These are phyloP conservation scores for Pyrocephalus nanus DNA, from an alignment of 2,797 vertebrate species.

Conservation along the genomic window DNA sequence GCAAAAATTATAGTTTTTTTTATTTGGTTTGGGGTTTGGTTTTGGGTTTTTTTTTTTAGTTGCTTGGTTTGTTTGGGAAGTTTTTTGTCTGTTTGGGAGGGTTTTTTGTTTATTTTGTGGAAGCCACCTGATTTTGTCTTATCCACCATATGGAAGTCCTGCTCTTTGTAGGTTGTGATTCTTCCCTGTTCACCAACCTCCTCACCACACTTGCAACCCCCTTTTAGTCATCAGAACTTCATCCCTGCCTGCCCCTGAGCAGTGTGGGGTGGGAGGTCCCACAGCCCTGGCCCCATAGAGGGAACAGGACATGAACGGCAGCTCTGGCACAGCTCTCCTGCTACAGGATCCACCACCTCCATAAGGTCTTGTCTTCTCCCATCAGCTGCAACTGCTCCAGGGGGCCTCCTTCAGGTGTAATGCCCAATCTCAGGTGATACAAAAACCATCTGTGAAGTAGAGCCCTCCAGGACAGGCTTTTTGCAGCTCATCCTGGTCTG, in stretches of 20 bases:
- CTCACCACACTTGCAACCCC: not conserved
- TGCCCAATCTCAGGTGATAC: not conserved
- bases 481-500: not conserved
- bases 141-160: not conserved
- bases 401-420: not conserved
- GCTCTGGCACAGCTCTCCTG: not conserved
- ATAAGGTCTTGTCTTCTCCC: not conserved
- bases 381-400: not conserved
- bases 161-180: not conserved
- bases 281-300: not conserved
- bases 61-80: not conserved
- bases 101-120: not conserved
- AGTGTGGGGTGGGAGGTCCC: not conserved
- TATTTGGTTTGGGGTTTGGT: no score
- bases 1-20: not conserved
- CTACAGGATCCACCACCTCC: not conserved
- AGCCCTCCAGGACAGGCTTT: not conserved
- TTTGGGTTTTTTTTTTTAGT: no score
- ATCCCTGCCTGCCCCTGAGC: not conserved
- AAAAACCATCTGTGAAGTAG: not conserved
- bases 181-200: not conserved
- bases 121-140: not conserved
- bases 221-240: not conserved
- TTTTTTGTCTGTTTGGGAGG: not conserved
- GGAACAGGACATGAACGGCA: fast-evolving